Conservation (phyloP, 2,888 invertebrate species). For the Lasius platythorax region DNA sequence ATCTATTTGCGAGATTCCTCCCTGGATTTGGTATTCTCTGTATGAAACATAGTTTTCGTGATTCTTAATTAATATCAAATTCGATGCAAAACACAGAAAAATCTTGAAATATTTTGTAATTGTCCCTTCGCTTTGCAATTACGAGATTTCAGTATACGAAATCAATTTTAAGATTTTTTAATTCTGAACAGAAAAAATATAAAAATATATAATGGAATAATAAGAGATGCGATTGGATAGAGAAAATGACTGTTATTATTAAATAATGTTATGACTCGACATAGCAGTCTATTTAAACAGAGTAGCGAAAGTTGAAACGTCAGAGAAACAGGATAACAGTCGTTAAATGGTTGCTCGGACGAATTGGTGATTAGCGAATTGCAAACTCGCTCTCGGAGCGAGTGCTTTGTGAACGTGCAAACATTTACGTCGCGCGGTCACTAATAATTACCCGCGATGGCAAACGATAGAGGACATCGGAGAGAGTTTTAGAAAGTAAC, state of each 20-base stretch:
- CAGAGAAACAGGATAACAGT: conserved; percentile 27
- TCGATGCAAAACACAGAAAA: conserved; percentile 40
- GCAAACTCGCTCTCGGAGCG: conserved; percentile 27
- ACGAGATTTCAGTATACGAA: conserved; percentile 39
- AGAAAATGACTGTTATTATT: conserved; percentile 32
- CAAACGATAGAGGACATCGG: neutral
- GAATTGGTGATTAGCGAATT: conserved; percentile 36
- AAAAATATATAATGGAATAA: conserved; percentile 24
- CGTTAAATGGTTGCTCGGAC: conserved; percentile 22
- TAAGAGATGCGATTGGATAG: conserved; percentile 11
- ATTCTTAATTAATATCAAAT: conserved; percentile 70
- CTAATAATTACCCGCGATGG: conserved; percentile 31
- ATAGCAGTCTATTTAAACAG: conserved; percentile 33
- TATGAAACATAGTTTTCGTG: conserved; percentile 56
- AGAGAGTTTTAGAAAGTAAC: conserved; percentile 55
- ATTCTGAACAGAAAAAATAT: neutral
- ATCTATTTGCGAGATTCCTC: conserved; percentile 42
- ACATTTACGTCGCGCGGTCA: neutral
- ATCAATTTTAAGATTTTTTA: conserved; percentile 54
- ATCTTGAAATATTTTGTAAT: conserved; percentile 28
- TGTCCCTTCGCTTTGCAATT: conserved; percentile 52
- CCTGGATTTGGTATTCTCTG: conserved; percentile 47
- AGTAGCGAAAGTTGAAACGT: conserved; percentile 42
- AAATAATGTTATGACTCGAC: conserved; percentile 17
- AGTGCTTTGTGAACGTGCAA: conserved; percentile 36